These are phyloP conservation scores for Equus przewalskii DNA, from an alignment of 2,113 vertebrate genomes.

Conservation along the genomic window DNA sequence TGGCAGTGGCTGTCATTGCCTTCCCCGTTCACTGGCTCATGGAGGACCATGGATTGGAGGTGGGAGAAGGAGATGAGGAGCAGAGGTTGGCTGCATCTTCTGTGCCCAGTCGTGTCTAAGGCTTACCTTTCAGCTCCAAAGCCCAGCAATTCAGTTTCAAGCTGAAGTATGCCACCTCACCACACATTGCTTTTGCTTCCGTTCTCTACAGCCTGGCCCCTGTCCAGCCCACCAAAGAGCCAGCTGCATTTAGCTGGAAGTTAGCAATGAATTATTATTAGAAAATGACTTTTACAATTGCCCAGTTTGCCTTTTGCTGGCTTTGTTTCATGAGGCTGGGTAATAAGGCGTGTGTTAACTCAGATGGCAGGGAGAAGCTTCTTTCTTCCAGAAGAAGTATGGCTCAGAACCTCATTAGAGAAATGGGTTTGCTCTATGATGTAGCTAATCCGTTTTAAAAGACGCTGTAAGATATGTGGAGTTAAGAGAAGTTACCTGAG, in stretches of 20 bases:
- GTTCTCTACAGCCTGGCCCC: background rate
- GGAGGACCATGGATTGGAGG: background rate
- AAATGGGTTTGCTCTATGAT: background rate
- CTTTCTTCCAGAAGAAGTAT: background rate
- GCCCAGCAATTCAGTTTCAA: background rate
- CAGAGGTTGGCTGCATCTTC: background rate
- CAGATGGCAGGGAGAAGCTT: background rate
- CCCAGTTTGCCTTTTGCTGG: background rate
- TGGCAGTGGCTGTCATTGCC: background rate
- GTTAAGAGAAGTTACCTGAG: background rate
- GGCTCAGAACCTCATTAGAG: background rate
- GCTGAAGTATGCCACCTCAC: background rate
- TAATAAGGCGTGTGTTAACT: background rate
- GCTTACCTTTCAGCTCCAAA: background rate
- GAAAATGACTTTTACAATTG: constrained; percentile 32
- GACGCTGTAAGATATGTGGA: background rate
- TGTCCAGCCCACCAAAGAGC: background rate
- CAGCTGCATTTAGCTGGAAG: background rate
- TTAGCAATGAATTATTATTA: constrained; percentile 26
- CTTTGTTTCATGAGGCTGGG: constrained; percentile 53
- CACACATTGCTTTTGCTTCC: background rate
- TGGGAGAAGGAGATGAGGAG: background rate
- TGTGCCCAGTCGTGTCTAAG: background rate
- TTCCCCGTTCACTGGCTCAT: background rate
- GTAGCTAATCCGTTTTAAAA: background rate